phyloP scores from a whole-genome alignment of 1,140 invertebrate species.

The Megalonaias nervosa region DNA sequence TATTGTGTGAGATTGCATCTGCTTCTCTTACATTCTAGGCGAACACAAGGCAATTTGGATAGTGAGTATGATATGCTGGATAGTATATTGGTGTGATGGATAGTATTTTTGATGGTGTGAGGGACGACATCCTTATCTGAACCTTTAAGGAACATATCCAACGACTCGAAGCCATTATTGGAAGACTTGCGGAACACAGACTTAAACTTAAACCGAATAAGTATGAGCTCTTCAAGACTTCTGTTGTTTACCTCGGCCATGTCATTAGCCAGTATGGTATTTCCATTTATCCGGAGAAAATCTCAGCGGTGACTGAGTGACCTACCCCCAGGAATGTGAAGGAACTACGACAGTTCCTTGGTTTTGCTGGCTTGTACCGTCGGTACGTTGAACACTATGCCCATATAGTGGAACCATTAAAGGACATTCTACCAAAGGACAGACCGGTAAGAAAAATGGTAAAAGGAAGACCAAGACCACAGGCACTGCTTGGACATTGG shows the following conservation, averaged over 20 bases:
- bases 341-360: constrained; percentile 51
- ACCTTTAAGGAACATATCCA: constrained; percentile 20
- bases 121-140: constrained; percentile 31
- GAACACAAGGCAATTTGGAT: too few species aligned
- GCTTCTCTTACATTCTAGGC: too few species aligned
- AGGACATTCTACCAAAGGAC: constrained; percentile 10
- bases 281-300: constrained; percentile 46
- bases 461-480: constrained; percentile 31
- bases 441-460: constrained; percentile 17
- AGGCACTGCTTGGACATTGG: neutral
- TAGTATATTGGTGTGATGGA: too few species aligned
- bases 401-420: constrained; percentile 24
- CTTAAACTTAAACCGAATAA: constrained; percentile 26
- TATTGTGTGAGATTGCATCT: too few species aligned
- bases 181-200: constrained; percentile 7
- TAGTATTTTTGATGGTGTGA: too few species aligned
- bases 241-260: constrained; percentile 46
- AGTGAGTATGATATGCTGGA: too few species aligned
- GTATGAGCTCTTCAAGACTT: constrained; percentile 62
- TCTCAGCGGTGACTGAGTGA: constrained; percentile 43
- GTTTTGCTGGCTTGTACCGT: constrained; percentile 17
- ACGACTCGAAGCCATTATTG: constrained; percentile 20
- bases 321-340: constrained; percentile 48
- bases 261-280: constrained; percentile 45
- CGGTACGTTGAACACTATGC: constrained; percentile 43